Base-by-base conservation (phyloP, 2,888 invertebrate species). In the Eupeodes latifasciatus region DNA sequence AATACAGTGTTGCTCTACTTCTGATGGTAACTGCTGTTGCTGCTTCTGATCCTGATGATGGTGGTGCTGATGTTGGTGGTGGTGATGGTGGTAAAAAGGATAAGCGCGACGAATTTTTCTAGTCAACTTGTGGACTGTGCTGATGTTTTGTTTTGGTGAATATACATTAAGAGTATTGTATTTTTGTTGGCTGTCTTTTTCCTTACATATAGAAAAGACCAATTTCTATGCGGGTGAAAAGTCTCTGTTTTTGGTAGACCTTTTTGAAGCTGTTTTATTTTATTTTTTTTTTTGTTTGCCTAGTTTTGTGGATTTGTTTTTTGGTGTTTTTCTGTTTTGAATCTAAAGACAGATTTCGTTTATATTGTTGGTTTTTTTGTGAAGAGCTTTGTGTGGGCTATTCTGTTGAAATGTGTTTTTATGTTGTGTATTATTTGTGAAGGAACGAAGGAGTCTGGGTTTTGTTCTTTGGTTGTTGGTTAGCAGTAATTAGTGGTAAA, bases 41-140 rank as follows among this genome's bases (percentile, higher is more conserved):
- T 62, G 27, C 64, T 44, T 14, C 5, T 69, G 53, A 4, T 62
- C 0, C 44, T 27, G 14, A 7, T 64, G 4, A 5, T 49, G 40
- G 19, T 72, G 57, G 61, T 49, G 81, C 27, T 27, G 27, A 27
- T 27, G 27, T 27, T 27, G 2, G 2, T 27, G 27, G 1, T 69
- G 53, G 9, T 62, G 2, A n/a, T 72, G 57, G 61, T 49, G 81
- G 77, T 71, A 62, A 86, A 74, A 81, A 78, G 81, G 72, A 78
- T 81, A 62, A 81, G 71, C 81, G 74, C 82, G 78, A 85, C 74
- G 81, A 85, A 67, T 74, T 62, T 72, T 78, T 59, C 69, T 69
- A 78, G 81, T 85, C 78, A 78, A 86, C 78, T 82, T 64, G 81
- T 82, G 78, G 85, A 57, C 55, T 62, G 14, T 72, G 47, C 34